Percentiles rank a stretch among this genome's conserved stretches.
These are phyloP conservation scores for Rhopalosiphum maidis DNA, from an alignment of 1,140 invertebrate genomes.

Conservation along the genomic window DNA sequence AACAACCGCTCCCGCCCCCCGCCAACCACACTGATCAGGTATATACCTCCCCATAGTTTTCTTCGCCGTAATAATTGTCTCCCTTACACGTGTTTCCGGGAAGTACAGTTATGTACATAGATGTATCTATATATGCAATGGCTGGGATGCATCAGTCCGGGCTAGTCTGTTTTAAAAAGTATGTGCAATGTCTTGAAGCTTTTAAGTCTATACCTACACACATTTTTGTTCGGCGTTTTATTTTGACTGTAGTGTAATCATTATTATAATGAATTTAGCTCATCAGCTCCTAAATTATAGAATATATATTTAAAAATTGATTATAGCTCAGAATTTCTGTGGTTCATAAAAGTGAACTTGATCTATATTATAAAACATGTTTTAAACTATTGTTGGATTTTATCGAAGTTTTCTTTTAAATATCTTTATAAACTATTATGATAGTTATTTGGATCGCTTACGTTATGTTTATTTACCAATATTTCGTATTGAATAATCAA, in stretches of 20 bases:
- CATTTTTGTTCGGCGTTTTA: too few relatives aligned
- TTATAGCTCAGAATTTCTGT: not conserved
- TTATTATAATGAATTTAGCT: not conserved
- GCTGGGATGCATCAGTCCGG: not conserved
- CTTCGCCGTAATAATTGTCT: not conserved
- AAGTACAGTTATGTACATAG: not conserved
- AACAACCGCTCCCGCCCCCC: slow-evolving; percentile 2
- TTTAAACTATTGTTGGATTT: too few relatives aligned
- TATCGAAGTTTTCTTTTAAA: too few relatives aligned
- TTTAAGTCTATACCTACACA: not conserved
- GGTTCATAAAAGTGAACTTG: not conserved
- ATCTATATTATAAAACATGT: too few relatives aligned
- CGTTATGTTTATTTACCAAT: too few relatives aligned
- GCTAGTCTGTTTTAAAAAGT: not conserved
- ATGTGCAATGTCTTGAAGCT: not conserved
- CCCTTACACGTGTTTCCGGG: not conserved
- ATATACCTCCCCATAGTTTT: not conserved
- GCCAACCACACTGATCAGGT: slow-evolving; percentile 39
- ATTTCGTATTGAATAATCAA: too few relatives aligned
- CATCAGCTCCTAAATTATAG: not conserved
- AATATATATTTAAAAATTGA: not conserved
- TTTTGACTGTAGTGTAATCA: not conserved
- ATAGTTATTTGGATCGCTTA: too few relatives aligned
- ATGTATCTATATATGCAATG: not conserved
- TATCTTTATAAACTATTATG: too few relatives aligned